phyloP scores from a whole-genome alignment of 2,888 invertebrate species.

The Panopea generosa region DNA sequence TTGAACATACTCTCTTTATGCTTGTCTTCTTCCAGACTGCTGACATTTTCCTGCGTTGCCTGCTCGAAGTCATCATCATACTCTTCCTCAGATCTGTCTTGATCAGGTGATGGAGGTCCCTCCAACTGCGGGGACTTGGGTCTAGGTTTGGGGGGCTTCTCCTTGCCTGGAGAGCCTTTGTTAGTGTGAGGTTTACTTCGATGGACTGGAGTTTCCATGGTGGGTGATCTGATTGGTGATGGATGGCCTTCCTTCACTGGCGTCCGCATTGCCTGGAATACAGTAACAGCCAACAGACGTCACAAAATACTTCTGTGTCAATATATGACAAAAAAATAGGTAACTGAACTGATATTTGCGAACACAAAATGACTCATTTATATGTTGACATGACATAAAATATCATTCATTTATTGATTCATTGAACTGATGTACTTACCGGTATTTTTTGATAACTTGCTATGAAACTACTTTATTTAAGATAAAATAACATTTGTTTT shows the following conservation, averaged over 20 bases:
- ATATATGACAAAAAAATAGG: too few species aligned
- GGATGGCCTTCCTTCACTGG: slow-evolving; percentile 66
- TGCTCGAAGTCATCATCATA: slow-evolving; percentile 77
- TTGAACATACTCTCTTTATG: slow-evolving; percentile 49
- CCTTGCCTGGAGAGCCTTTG: slow-evolving; percentile 25
- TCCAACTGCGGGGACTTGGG: slow-evolving; percentile 17
- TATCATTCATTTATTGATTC: too few species aligned
- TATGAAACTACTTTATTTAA: too few species aligned
- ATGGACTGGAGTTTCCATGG: slow-evolving; percentile 51
- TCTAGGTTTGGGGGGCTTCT: not conserved
- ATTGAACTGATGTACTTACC: too few species aligned
- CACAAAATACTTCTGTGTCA: too few species aligned
- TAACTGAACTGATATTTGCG: too few species aligned
- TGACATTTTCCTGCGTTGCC: slow-evolving; percentile 73
- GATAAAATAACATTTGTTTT: too few species aligned
- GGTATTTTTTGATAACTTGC: too few species aligned
- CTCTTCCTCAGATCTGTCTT: slow-evolving; percentile 45
- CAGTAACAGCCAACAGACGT: too few species aligned
- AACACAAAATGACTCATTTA: too few species aligned
- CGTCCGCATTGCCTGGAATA: slow-evolving; percentile 66
- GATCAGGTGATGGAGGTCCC: slow-evolving; percentile 18
- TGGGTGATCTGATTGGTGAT: slow-evolving; percentile 49
- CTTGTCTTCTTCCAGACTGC: slow-evolving; percentile 71
- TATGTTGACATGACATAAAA: too few species aligned
- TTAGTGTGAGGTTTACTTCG: slow-evolving; percentile 40